A percentile compares a stretch with the other conserved stretches of the same genome.
These are phyloP conservation scores for Aquatica leii DNA, from an alignment of 2,888 invertebrate genomes.

Conservation along the genomic window DNA sequence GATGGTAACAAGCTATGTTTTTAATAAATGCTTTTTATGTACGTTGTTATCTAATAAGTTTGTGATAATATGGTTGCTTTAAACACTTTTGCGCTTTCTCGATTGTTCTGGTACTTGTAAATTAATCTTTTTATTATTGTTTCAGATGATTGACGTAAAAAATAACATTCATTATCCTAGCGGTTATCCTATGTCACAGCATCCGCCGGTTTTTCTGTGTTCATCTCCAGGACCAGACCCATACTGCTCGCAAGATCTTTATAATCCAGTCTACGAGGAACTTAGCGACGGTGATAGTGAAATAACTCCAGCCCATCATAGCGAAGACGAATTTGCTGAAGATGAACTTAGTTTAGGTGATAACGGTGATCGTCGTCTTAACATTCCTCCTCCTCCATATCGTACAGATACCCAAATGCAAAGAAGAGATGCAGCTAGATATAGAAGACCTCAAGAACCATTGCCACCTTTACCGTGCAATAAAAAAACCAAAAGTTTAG, in stretches of 20 bases:
- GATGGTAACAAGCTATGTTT: too few species aligned
- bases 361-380: conserved; percentile 52
- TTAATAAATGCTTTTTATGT: conserved; percentile 3
- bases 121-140: conserved; percentile 39
- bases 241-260: conserved; percentile 68
- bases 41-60: neutral
- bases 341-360: conserved; percentile 76
- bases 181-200: conserved; percentile 68
- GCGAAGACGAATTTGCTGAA: conserved; percentile 87
- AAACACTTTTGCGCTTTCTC: too few species aligned
- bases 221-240: conserved; percentile 74
- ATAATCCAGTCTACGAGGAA: conserved; percentile 86
- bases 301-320: conserved; percentile 68
- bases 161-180: conserved; percentile 67
- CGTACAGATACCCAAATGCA: conserved; percentile 57
- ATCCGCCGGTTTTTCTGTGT: conserved; percentile 76
- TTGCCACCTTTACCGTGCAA: conserved; percentile 67
- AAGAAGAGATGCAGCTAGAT: conserved; percentile 62
- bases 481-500: conserved; percentile 63
- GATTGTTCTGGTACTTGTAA: too few species aligned
- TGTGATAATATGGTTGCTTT: neutral
- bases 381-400: conserved; percentile 60
- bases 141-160: conserved; percentile 78
- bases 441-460: conserved; percentile 68
- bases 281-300: conserved; percentile 73